These are phyloP conservation scores for Pararge aegeria DNA, from an alignment of 1,140 invertebrate species.

Conservation along the genomic window DNA sequence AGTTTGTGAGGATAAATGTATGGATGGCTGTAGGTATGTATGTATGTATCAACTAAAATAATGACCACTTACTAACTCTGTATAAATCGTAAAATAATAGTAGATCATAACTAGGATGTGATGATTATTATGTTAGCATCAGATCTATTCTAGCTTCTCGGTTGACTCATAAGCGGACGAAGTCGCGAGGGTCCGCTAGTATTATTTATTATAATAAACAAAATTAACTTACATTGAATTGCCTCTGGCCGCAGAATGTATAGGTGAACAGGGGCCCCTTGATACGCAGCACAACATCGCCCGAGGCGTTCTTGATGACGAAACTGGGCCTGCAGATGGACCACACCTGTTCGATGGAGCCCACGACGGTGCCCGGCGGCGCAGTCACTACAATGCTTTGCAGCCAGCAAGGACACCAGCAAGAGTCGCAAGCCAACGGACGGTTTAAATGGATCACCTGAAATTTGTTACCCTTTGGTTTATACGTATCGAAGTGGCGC, in stretches of 20 bases:
- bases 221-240: conserved; percentile 81
- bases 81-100: too few relatives aligned
- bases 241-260: conserved; percentile 90
- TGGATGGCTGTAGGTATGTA: too few relatives aligned
- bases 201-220: too few relatives aligned
- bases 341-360: conserved; percentile 92
- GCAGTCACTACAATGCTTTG: conserved; percentile 90
- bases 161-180: too few relatives aligned
- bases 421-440: conserved; percentile 88
- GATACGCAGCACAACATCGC: conserved; percentile 89
- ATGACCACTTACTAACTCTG: too few relatives aligned
- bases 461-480: conserved; percentile 4
- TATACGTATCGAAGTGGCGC: too few relatives aligned
- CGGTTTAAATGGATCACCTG: conserved; percentile 86
- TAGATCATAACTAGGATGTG: too few relatives aligned
- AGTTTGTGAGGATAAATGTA: too few relatives aligned
- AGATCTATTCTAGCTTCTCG: too few relatives aligned
- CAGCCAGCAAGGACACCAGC: conserved; percentile 91
- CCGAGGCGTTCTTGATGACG: conserved; percentile 87
- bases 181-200: too few relatives aligned
- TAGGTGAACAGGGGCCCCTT: conserved; percentile 92
- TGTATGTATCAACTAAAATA: too few relatives aligned
- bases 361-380: conserved; percentile 87
- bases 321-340: conserved; percentile 89
- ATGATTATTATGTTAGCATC: too few relatives aligned